phyloP scores from a whole-genome alignment of 1,140 invertebrate species.

The Amphibalanus amphitrite region DNA sequence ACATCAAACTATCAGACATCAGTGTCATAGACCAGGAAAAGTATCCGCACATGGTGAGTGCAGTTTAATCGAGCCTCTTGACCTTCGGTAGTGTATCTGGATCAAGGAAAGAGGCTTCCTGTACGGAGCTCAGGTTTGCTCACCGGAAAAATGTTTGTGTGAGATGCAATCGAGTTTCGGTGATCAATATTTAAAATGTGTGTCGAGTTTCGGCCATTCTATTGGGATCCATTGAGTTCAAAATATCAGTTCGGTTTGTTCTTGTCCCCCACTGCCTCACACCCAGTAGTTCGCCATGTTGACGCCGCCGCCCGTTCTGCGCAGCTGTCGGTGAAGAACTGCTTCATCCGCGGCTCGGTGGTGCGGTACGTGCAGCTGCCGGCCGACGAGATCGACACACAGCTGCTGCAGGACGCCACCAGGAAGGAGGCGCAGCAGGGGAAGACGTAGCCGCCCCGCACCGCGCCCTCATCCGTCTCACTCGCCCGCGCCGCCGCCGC shows the following conservation, averaged over 20 bases:
- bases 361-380: constrained; percentile 96
- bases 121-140: too few relatives aligned
- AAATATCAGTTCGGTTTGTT: too few relatives aligned
- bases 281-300: too few relatives aligned
- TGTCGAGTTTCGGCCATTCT: too few relatives aligned
- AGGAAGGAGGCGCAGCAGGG: constrained; percentile 63
- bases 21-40: constrained; percentile 94
- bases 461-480: not conserved
- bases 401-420: constrained; percentile 90
- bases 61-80: too few relatives aligned
- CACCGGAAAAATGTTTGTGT: too few relatives aligned
- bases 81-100: too few relatives aligned
- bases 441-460: not conserved
- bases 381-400: constrained; percentile 94
- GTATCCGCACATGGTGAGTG: constrained; percentile 86
- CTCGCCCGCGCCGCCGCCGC: not conserved
- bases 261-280: too few relatives aligned
- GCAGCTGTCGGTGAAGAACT: constrained; percentile 92
- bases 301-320: constrained; percentile 21
- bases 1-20: constrained; percentile 95
- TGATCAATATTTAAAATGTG: too few relatives aligned
- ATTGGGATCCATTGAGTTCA: too few relatives aligned
- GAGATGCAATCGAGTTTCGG: too few relatives aligned
- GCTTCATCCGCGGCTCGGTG: constrained; percentile 96
- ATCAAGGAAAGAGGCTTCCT: too few relatives aligned